Conservation (phyloP, 2,113 vertebrate species). For the Emydura subglobosa region DNA sequence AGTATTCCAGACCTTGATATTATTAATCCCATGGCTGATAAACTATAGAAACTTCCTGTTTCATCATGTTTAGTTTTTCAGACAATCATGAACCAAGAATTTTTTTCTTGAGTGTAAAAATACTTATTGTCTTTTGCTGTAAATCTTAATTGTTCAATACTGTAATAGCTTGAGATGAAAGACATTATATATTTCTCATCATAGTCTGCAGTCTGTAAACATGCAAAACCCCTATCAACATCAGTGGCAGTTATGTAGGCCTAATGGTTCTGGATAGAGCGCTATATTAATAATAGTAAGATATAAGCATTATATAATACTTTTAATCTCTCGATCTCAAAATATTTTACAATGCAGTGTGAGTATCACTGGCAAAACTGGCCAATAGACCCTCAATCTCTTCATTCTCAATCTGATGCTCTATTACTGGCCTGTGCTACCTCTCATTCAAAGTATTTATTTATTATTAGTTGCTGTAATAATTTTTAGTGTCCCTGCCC, state of each 20-base stretch:
- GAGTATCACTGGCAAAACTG: background rate
- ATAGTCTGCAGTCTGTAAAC: background rate
- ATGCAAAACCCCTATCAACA: background rate
- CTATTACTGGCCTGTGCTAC: background rate
- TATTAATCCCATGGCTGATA: background rate
- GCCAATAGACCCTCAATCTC: background rate
- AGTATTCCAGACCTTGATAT: background rate
- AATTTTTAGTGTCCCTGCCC: background rate
- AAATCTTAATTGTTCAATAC: background rate
- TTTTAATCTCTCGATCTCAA: background rate
- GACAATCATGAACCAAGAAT: background rate
- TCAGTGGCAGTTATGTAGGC: background rate
- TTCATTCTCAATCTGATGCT: background rate
- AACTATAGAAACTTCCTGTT: background rate
- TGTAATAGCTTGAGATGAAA: background rate
- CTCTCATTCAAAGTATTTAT: background rate
- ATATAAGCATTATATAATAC: background rate
- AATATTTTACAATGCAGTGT: background rate
- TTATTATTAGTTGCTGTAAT: background rate
- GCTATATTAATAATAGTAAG: background rate
- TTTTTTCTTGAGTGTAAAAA: background rate
- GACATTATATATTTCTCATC: accelerated
- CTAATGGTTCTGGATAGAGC: background rate
- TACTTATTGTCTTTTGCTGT: background rate
- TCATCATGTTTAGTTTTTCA: background rate